Conservation (phyloP, 2,113 vertebrate species). For the Pogonocichla stellata region DNA sequence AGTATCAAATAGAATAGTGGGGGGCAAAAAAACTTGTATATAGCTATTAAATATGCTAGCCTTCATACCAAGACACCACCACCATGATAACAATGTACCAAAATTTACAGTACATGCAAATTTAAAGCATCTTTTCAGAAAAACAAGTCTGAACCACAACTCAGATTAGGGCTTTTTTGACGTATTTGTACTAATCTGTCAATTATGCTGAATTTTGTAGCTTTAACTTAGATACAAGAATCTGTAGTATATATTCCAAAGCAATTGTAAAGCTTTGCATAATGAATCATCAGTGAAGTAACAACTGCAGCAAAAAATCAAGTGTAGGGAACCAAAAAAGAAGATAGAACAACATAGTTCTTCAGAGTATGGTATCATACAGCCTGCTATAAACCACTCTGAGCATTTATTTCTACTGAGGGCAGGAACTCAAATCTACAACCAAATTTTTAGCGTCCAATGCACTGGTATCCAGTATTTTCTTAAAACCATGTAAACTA, state of each 20-base stretch:
- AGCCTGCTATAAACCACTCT: not conserved
- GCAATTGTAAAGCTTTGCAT: not conserved
- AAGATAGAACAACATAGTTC: not conserved
- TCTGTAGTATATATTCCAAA: not conserved
- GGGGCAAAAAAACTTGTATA: not conserved
- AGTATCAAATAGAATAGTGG: not conserved
- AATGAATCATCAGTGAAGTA: not conserved
- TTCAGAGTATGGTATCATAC: not conserved
- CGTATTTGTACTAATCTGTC: not conserved
- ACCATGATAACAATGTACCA: not conserved
- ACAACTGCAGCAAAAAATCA: not conserved
- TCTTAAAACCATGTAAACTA: not conserved
- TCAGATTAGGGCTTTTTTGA: not conserved
- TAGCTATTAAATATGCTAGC: not conserved
- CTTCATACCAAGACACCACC: not conserved
- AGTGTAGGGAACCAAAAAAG: not conserved
- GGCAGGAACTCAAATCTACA: not conserved
- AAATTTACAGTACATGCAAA: not conserved
- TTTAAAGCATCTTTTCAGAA: not conserved
- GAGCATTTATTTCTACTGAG: not conserved
- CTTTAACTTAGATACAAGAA: not conserved
- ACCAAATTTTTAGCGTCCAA: not conserved
- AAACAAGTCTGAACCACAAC: not conserved
- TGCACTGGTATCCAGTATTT: not conserved
- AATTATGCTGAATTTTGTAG: not conserved